Evolutionary conservation across 2,888 invertebrate species (phyloP).

Genomic region (Bhutanitis thaidina): DNA sequence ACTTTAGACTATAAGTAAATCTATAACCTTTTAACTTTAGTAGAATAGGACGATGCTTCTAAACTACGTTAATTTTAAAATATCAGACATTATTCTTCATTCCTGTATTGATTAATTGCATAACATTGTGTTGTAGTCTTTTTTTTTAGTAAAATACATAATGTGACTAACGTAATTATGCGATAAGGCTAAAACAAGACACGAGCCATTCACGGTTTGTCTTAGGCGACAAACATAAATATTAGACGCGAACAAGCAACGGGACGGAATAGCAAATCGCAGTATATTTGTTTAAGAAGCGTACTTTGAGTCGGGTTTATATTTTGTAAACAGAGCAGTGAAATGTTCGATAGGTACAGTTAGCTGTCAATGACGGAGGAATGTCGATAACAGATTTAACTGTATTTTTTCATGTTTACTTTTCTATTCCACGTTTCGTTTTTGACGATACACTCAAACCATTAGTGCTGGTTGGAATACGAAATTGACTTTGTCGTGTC

Average conservation of each 20-base stretch:
- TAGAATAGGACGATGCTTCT: too few species aligned
- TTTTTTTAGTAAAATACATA: too few species aligned
- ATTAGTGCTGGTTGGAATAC: neutral
- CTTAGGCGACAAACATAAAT: constrained; percentile 71
- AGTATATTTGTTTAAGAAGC: constrained; percentile 61
- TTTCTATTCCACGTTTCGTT: constrained; percentile 6
- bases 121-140: too few species aligned
- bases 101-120: too few species aligned
- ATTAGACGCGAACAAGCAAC: constrained; percentile 63
- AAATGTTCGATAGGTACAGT: constrained; percentile 58
- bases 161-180: constrained; percentile 31
- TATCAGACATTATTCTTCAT: neutral
- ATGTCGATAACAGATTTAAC: constrained; percentile 43
- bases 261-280: constrained; percentile 73
- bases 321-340: constrained; percentile 61
- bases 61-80: too few species aligned
- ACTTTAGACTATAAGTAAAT: too few species aligned
- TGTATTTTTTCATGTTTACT: constrained; percentile 25
- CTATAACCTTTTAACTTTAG: too few species aligned
- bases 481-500: neutral
- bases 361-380: constrained; percentile 58
- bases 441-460: neutral
- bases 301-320: constrained; percentile 59
- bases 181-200: constrained; percentile 34
- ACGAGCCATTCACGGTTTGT: constrained; percentile 56